phyloP scores from a whole-genome alignment of 2,113 vertebrate species.

The Cygnus atratus region DNA sequence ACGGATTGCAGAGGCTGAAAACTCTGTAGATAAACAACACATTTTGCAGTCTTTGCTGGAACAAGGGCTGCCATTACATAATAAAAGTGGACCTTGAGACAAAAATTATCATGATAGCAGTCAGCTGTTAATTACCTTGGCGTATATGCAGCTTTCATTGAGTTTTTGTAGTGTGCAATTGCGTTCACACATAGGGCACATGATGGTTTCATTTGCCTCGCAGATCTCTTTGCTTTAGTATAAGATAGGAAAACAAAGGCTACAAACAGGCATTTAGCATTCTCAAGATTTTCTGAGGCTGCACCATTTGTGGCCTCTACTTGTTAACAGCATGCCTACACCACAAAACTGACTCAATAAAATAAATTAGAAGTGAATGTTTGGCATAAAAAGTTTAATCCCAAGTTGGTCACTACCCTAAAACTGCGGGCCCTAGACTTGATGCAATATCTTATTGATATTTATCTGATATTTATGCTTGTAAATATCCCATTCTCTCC shows the following conservation, averaged over 20 bases:
- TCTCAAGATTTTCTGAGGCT: neutral
- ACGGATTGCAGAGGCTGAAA: neutral
- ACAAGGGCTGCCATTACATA: neutral
- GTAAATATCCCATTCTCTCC: neutral
- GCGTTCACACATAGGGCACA: slow-evolving; percentile 96
- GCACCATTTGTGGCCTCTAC: neutral
- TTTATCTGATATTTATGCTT: too few species aligned
- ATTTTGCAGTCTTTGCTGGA: neutral
- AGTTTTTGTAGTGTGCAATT: slow-evolving; percentile 90
- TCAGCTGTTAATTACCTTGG: slow-evolving; percentile 84
- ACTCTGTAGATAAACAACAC: neutral
- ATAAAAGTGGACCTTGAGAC: neutral
- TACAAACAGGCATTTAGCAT: neutral
- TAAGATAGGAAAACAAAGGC: slow-evolving; percentile 6
- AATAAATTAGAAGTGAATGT: neutral
- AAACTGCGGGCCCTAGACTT: neutral
- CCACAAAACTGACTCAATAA: neutral
- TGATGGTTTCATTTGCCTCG: slow-evolving; percentile 90
- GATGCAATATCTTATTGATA: neutral
- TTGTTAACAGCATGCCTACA: neutral
- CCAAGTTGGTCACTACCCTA: neutral
- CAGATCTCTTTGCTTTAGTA: slow-evolving; percentile 92
- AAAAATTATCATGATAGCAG: neutral
- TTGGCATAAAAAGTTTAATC: neutral
- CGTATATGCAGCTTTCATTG: slow-evolving; percentile 95